Evolutionary conservation across 2,113 vertebrate species (phyloP).

Genomic region (Halcyon malimbica): DNA sequence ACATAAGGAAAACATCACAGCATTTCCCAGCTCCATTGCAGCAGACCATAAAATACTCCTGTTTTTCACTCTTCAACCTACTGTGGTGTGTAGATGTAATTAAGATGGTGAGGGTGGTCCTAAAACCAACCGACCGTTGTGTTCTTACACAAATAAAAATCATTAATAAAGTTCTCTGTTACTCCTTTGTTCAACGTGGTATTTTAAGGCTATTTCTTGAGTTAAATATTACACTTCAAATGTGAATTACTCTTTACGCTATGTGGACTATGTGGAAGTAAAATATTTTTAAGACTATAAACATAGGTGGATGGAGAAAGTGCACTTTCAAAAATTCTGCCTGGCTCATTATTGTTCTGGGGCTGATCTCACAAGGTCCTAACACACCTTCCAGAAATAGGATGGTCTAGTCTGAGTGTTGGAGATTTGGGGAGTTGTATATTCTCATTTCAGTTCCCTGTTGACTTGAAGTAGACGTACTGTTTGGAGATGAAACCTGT

Average conservation of each 20-base stretch:
- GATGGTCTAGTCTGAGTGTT: background rate
- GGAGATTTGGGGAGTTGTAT: background rate
- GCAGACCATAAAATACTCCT: background rate
- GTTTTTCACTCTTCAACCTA: background rate
- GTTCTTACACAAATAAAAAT: background rate
- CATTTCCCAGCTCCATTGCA: background rate
- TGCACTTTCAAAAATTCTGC: background rate
- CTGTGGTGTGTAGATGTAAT: background rate
- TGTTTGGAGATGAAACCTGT: background rate
- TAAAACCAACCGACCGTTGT: background rate
- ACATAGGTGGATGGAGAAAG: accelerated
- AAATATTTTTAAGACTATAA: background rate
- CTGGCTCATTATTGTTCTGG: background rate
- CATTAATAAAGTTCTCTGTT: background rate
- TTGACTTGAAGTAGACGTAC: background rate
- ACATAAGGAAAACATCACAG: background rate
- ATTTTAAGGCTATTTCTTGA: background rate
- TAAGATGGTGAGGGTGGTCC: accelerated
- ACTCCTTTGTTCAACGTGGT: background rate
- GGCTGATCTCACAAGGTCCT: background rate
- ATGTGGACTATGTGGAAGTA: background rate
- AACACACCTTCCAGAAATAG: background rate
- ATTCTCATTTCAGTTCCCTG: background rate
- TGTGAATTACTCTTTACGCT: background rate
- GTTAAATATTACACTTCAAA: background rate